These are phyloP conservation scores for Pyrgus malvae DNA, from an alignment of 2,888 invertebrate genomes.

Conservation along the genomic window DNA sequence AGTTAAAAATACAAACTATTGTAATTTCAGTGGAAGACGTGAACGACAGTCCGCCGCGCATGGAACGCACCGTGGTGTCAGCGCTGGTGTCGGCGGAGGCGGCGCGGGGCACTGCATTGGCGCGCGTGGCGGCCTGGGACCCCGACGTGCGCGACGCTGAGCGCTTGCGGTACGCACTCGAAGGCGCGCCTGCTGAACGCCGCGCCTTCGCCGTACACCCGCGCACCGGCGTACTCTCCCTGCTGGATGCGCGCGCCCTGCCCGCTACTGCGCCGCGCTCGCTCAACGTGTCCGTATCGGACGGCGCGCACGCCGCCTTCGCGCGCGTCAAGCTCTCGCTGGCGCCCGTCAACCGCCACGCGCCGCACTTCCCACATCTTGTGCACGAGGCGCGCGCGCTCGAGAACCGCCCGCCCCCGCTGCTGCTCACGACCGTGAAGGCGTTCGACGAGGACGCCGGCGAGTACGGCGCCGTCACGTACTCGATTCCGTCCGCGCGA, in stretches of 20 bases:
- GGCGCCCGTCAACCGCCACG: slow-evolving; percentile 88
- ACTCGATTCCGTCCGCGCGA: slow-evolving; percentile 89
- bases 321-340: slow-evolving; percentile 90
- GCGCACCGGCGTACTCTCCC: slow-evolving; percentile 58
- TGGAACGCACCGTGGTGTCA: slow-evolving; percentile 90
- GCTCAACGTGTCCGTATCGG: slow-evolving; percentile 96
- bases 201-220: slow-evolving; percentile 54
- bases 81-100: slow-evolving; percentile 91
- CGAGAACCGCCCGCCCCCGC: slow-evolving; percentile 91
- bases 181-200: slow-evolving; percentile 53
- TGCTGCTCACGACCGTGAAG: slow-evolving; percentile 85
- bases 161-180: slow-evolving; percentile 87
- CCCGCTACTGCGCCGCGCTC: slow-evolving; percentile 83
- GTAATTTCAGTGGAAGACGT: slow-evolving; percentile 87
- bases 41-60: slow-evolving; percentile 94
- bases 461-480: slow-evolving; percentile 87
- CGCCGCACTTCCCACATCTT: slow-evolving; percentile 89
- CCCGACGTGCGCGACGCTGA: slow-evolving; percentile 90
- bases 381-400: slow-evolving; percentile 89
- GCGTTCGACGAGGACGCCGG: slow-evolving; percentile 93
- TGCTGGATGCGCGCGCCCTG: slow-evolving; percentile 74
- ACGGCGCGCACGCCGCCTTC: slow-evolving; percentile 96
- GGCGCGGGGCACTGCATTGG: slow-evolving; percentile 92
- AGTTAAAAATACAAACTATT: neutral
- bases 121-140: slow-evolving; percentile 94